phyloP scores from a whole-genome alignment of 2,888 invertebrate genomes.

The Hemicrepidius hirtus region DNA sequence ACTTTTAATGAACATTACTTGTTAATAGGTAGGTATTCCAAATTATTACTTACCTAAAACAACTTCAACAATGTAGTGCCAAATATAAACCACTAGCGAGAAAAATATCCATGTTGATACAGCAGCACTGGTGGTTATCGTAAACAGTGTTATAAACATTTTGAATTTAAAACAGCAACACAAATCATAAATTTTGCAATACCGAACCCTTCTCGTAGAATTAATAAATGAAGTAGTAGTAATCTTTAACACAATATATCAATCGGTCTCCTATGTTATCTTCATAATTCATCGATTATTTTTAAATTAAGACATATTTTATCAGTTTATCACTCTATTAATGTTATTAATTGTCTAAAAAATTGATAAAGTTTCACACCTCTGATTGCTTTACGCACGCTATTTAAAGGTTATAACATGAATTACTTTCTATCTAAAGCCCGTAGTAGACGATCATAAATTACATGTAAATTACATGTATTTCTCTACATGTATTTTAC shows the following conservation, averaged over 20 bases:
- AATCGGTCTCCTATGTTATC: constrained; percentile 10
- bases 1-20: no score
- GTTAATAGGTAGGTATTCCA: no score
- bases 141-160: constrained; percentile 64
- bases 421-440: no score
- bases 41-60: constrained; percentile 75
- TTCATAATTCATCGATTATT: constrained; percentile 24
- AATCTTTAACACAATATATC: constrained; percentile 10
- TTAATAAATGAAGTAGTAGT: background rate
- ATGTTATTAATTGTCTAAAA: no score
- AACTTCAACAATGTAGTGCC: constrained; percentile 77
- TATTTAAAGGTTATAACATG: no score
- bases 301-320: constrained; percentile 24
- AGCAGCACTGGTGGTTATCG: constrained; percentile 62
- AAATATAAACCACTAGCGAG: constrained; percentile 66
- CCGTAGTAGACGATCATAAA: no score
- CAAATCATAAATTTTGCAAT: constrained; percentile 9
- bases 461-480: no score
- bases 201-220: background rate
- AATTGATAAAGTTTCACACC: no score
- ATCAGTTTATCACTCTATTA: background rate
- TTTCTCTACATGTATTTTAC: no score
- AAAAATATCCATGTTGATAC: constrained; percentile 68
- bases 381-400: no score
- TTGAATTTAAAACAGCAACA: constrained; percentile 38